Evolutionary conservation across 2,888 invertebrate genomes (phyloP).

Genomic region (Bugula neritina): DNA sequence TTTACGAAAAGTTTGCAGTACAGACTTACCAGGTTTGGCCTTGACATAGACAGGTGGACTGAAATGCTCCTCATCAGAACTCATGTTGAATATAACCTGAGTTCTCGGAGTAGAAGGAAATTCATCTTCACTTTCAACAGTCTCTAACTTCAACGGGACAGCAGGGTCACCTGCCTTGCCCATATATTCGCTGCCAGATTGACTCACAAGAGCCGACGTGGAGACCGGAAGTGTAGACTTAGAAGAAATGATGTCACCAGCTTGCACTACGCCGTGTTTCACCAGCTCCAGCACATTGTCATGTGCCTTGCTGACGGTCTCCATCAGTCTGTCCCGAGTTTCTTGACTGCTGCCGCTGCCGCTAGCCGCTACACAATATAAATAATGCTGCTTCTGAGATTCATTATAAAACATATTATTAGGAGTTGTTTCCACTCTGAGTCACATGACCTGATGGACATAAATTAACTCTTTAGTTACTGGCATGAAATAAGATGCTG

Average conservation of each 20-base stretch:
- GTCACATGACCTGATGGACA: no score
- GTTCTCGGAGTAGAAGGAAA: conserved; percentile 16
- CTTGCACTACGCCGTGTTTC: background rate
- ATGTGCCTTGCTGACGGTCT: conserved; percentile 18
- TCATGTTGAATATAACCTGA: conserved; percentile 7
- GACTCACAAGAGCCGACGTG: background rate
- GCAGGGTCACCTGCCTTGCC: background rate
- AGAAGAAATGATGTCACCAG: background rate
- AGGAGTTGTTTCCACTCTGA: no score
- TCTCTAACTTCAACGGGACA: background rate
- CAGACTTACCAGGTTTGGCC: background rate
- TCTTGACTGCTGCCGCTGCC: no score
- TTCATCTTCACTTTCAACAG: background rate
- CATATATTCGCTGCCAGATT: background rate
- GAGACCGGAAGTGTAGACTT: background rate
- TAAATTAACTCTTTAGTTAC: no score
- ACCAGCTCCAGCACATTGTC: conserved; percentile 10
- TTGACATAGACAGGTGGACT: conserved; percentile 1
- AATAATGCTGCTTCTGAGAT: no score
- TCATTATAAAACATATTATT: no score
- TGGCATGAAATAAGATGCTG: no score
- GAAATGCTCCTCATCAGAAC: conserved; percentile 20
- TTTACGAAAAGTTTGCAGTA: no score
- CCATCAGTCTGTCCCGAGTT: background rate
- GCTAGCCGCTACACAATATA: no score